A percentile compares a stretch with the other conserved stretches of the same genome.
Conservation (phyloP, 2,797 vertebrate species). For the Clarias fuscus region DNA sequence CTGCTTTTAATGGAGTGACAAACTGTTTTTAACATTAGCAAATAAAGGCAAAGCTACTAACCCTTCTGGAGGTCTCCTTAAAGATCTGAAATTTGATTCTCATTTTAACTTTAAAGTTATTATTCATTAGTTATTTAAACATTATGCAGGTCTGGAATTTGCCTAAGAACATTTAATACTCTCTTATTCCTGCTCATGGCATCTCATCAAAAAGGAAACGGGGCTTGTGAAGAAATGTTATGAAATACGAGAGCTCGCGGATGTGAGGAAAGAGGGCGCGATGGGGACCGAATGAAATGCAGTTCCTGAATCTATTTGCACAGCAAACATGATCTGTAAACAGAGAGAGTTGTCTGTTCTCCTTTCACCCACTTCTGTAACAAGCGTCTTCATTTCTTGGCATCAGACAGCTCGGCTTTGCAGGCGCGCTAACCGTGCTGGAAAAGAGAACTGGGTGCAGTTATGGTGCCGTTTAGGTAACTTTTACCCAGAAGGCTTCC, state of each 20-base stretch:
- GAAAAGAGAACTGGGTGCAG: neutral
- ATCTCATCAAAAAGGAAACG: neutral
- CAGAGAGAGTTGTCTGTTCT: neutral
- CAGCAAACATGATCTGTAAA: neutral
- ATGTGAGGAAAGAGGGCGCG: neutral
- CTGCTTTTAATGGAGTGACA: too few relatives aligned
- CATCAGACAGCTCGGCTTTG: neutral
- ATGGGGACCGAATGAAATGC: neutral
- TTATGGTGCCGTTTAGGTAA: neutral
- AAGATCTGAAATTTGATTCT: too few relatives aligned
- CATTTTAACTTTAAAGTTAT: too few relatives aligned
- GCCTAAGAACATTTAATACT: neutral
- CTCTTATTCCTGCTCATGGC: neutral
- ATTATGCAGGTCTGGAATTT: neutral
- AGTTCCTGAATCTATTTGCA: neutral
- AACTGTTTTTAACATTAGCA: neutral
- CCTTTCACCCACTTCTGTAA: neutral
- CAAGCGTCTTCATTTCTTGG: neutral
- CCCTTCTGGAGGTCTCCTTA: too few relatives aligned
- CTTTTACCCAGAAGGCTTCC: slow-evolving; percentile 9
- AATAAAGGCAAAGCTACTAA: neutral
- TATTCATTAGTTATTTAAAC: too few relatives aligned
- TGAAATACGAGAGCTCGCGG: neutral
- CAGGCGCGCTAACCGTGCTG: neutral
- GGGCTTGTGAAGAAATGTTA: neutral